A percentile compares a stretch with the other conserved stretches of the same genome.
Evolutionary conservation across 2,888 invertebrate genomes (phyloP).

Genomic region (Lutraria lutraria): DNA sequence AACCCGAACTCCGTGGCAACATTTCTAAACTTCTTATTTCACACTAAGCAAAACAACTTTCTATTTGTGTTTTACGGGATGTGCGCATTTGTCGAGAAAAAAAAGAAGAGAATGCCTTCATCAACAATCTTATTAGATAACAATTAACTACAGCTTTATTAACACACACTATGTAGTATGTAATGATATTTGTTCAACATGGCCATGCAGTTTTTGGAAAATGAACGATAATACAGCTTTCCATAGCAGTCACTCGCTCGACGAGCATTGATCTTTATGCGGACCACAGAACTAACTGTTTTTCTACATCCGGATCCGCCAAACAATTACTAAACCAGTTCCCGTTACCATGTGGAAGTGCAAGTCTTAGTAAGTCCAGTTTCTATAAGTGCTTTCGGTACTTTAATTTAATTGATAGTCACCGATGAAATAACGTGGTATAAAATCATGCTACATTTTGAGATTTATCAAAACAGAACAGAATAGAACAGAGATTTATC

Average conservation of each 20-base stretch:
- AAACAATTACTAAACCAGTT: neutral
- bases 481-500: no score
- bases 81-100: neutral
- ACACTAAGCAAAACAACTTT: neutral
- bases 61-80: neutral
- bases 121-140: neutral
- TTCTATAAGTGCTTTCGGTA: no score
- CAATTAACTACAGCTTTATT: neutral
- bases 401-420: no score
- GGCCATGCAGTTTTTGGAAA: neutral
- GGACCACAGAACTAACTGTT: neutral
- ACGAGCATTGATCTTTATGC: neutral
- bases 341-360: no score
- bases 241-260: no score
- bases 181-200: neutral
- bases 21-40: neutral
- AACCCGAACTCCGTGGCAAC: neutral
- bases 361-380: no score
- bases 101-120: neutral
- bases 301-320: neutral
- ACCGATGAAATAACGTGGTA: no score
- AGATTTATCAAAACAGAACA: no score
- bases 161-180: neutral
- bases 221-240: no score
- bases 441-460: no score